Percentiles rank a stretch among this genome's conserved stretches.
Conservation (phyloP, 2,888 invertebrate species). For the Tolmerus cingulatus region DNA sequence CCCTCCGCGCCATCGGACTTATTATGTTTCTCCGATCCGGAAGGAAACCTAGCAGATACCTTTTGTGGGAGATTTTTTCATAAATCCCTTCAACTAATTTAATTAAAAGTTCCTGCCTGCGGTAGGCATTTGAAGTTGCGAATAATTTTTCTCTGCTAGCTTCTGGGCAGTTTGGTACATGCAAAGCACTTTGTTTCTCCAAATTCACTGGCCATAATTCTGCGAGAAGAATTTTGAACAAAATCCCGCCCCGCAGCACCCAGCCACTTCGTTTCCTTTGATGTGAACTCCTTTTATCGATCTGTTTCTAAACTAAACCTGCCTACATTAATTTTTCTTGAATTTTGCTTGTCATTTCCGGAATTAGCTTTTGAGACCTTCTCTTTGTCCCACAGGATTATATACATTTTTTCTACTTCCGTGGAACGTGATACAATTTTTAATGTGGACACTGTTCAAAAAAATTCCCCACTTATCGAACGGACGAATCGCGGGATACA, state of each 20-base stretch:
- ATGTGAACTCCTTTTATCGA: background rate
- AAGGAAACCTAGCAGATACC: background rate
- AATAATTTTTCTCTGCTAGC: background rate
- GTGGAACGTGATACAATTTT: background rate
- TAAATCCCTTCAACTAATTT: background rate
- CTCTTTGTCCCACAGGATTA: background rate
- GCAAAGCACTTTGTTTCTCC: background rate
- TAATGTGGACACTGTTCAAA: background rate
- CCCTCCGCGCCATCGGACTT: background rate
- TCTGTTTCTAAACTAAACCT: background rate
- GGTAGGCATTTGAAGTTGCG: background rate
- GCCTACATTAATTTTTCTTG: background rate
- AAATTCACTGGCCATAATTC: background rate
- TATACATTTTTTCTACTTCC: background rate
- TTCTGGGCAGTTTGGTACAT: background rate
- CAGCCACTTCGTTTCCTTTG: background rate
- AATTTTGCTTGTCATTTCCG: slow-evolving; percentile 7
- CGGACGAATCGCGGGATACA: background rate
- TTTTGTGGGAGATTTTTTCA: background rate
- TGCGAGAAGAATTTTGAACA: background rate
- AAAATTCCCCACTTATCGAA: background rate
- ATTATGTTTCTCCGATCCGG: background rate
- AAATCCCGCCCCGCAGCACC: background rate
- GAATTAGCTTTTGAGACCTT: slow-evolving; percentile 2
- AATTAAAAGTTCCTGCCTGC: background rate